Evolutionary conservation across 2,888 invertebrate species (phyloP), one percentile per base, ranked within the genome.

Genomic region (Darwinula stevensoni): DNA sequence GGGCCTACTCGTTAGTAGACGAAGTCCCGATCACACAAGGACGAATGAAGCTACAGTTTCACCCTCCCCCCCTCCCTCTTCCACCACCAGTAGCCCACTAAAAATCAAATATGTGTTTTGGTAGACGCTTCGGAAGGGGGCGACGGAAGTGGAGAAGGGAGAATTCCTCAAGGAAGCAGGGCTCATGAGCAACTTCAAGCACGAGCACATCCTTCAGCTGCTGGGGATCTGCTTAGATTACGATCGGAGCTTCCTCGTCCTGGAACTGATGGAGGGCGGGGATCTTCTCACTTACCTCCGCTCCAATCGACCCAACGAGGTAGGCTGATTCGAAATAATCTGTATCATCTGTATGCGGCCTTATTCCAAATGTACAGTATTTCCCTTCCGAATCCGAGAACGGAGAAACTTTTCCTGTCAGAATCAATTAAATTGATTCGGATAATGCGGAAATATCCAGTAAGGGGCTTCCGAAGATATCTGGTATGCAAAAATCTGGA

Each of bases 221-320:
- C 60, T 94, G 5, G 94, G 94, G 2, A 82, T 97, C 4, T 91
- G 88, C 45, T 61, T 88, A 17, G 84, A 91, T 47, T 72, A 74
- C 39, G 84, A 88, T 46, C 75, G 84, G 4, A 73, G 82, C 44
- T 76, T 80, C 42, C 69, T 97, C 38, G 72, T 97, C 30, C 69
- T 94, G 63, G 94, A 97, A 49, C 61, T 94, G 13, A 97, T 97
- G 97, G 78, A 86, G 49, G 86, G 76, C 3, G 91, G 94, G 1
- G 94, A 94, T 53, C 54, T 97, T 35, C 58, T 91, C 17, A 78
- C 75, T 35, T 94, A 82, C 49, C 57, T 97, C 29, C 57, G 88
- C 33, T 64, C 67, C 4, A 75, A 75, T 40, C 59, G 88, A 34
- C 66, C 73, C 27, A 59, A 64, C n/a, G 50, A 63, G 47, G 73